Evolutionary conservation across 2,113 vertebrate species (phyloP), one percentile per base, ranked within the genome.

Genomic region (Mirza zaza): DNA sequence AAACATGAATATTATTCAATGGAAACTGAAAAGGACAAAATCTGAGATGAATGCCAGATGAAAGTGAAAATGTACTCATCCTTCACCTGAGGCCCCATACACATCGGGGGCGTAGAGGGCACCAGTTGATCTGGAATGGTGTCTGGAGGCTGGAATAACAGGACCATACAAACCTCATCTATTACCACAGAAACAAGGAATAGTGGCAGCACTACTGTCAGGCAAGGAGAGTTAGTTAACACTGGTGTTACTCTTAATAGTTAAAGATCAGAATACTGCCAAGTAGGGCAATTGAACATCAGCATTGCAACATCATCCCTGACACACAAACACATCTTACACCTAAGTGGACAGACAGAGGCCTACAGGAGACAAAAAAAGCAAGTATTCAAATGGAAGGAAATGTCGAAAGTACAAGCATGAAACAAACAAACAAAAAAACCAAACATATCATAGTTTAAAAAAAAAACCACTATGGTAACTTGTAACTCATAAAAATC

Each of bases 61-160:
- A 98, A 34, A 98, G 96, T 97, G 97, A 98, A 98, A 98, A 92
- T 97, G 98, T 99, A 99, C 98, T 99, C 99, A 99, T 99, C 99
- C 99, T 99, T 99, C 99, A 99, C 99, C 99, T 99, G 99, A 97
- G 98, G 99, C 99, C 98, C 99, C 99, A 98, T 99, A 99, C 98
- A 98, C 98, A 96, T 99, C 99, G 98, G 99, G 98, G 98, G 99
- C 97, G 98, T 99, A 99, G 98, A 99, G 99, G 96, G 99, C 99
- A 99, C 99, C 99, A 93, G 99, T 99, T 95, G 99, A 99, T 99
- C 99, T 99, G 99, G 99, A 99, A 98, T 99, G 99, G 98, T 99
- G 99, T 98, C 99, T 99, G 97, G 99, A 99, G 96, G 99, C 99
- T 99, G 99, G 94, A 99, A 99, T 98, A 99, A 99, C 98, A 99